These are phyloP conservation scores for Schmidtea mediterranea DNA, from an alignment of 1,140 invertebrate genomes.

Conservation along the genomic window DNA sequence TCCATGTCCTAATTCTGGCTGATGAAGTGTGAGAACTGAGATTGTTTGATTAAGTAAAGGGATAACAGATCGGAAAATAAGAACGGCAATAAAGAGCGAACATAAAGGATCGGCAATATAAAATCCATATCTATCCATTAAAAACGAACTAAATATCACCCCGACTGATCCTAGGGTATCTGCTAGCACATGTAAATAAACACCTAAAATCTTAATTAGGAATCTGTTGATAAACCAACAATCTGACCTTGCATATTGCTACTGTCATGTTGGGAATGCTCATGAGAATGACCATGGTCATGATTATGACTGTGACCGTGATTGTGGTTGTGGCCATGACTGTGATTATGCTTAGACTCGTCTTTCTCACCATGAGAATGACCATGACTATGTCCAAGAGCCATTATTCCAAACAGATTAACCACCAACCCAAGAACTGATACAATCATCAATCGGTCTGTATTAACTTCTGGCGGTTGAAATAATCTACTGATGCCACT, in stretches of 20 bases:
- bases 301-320: constrained; percentile 21
- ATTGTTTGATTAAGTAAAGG: constrained; percentile 33
- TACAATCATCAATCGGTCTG: constrained; percentile 39
- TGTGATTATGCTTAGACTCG: constrained; percentile 7
- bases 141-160: constrained; percentile 21
- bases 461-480: constrained; percentile 34
- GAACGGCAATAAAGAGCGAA: constrained; percentile 34
- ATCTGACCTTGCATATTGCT: constrained; percentile 36
- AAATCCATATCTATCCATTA: constrained; percentile 21
- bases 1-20: neutral
- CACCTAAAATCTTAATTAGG: constrained; percentile 25
- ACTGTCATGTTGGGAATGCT: constrained; percentile 16
- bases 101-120: constrained; percentile 37
- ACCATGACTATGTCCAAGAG: constrained; percentile 51
- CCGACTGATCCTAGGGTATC: constrained; percentile 38
- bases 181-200: constrained; percentile 36
- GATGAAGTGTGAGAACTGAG: constrained; percentile 16
- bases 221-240: neutral
- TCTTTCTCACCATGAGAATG: constrained; percentile 11
- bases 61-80: constrained; percentile 33
- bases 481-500: constrained; percentile 51
- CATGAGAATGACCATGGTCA: constrained; percentile 12
- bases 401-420: constrained; percentile 79
- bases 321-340: constrained; percentile 21
- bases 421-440: constrained; percentile 70